Evolutionary conservation across 2,797 vertebrate species (phyloP), one percentile per base, ranked within the genome.

Genomic region (Arremon brunneinucha): DNA sequence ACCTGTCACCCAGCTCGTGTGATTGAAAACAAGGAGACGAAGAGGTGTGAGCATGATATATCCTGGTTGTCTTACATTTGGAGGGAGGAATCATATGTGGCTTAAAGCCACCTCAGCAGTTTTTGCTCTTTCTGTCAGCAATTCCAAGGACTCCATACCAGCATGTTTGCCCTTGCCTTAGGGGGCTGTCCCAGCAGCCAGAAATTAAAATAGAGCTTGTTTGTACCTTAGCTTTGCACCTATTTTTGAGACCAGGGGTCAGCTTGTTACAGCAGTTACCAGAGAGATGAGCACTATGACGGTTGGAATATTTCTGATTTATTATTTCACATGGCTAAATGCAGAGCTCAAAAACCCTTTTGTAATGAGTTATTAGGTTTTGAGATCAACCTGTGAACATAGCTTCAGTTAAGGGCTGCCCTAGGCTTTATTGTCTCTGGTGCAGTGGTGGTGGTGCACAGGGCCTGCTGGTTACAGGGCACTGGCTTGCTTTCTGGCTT

Each of bases 401-500:
- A 77, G 28, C 47, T 68, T 60, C 11, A 84, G 32, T 41, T 65
- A 71, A 75, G 37, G 34, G 14, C 56, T 94, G 67, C 37, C 72
- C 57, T 90, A 59, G 70, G 59, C 34, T 65, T 85, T 72, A 35
- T 34, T 69, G 35, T 69, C 80, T 89, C 78, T 55, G 69, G 23
- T 80, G 67, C 50, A n/a, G 44, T 50, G 71, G 64, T 71, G 41
- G 75, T 88, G 85, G 89, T 83, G 89, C 88, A 46, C 67, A 60
- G 89, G 78, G 35, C 71, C 1, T 2, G 9, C 81, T 80, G 34
- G 47, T 96, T 93, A 94, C 83, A 78, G 62, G 76, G 52, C 62
- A 52, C 90, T 97, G 96, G 93, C 96, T 88, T 65, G 37, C 79
- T 92, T 97, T 93, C 94, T 96, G 82, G 75, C 78, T 96, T 97